Conservation (phyloP, 2,797 vertebrate species). For the Semaprochilodus insignis region DNA sequence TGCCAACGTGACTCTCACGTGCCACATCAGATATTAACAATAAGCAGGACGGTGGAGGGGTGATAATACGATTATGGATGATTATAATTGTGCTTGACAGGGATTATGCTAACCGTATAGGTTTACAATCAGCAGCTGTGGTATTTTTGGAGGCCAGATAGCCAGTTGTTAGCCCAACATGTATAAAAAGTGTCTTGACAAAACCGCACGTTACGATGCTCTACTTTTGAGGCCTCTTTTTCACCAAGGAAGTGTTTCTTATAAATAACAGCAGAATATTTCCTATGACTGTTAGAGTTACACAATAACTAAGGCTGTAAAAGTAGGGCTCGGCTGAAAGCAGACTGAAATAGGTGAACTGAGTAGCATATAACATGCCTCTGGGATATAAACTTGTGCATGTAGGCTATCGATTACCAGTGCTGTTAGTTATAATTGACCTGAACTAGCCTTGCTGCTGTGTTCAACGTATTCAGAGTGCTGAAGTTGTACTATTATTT, state of each 20-base stretch:
- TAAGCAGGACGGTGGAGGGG: slow-evolving; percentile 2
- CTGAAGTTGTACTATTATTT: not conserved
- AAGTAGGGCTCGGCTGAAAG: slow-evolving; percentile 1
- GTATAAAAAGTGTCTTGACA: not conserved
- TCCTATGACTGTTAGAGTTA: not conserved
- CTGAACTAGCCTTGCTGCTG: not conserved
- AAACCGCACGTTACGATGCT: not conserved
- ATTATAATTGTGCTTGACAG: slow-evolving; percentile 10
- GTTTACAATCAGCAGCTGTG: slow-evolving; percentile 12
- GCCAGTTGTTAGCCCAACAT: not conserved
- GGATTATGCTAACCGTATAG: slow-evolving; percentile 19
- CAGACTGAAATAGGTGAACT: not conserved
- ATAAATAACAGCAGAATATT: not conserved
- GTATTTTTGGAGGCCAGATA: not conserved
- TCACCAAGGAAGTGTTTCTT: not conserved
- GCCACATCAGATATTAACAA: slow-evolving; percentile 17
- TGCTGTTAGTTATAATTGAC: not conserved
- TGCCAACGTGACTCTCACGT: not conserved
- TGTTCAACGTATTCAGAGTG: not conserved
- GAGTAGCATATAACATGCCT: not conserved
- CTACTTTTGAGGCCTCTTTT: not conserved
- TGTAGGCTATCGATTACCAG: not conserved
- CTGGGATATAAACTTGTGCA: not conserved
- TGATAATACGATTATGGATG: slow-evolving; percentile 30
- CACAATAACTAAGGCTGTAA: slow-evolving; percentile 3